Evolutionary conservation across 2,888 invertebrate genomes (phyloP).

Genomic region (Amblyteles armatorius): DNA sequence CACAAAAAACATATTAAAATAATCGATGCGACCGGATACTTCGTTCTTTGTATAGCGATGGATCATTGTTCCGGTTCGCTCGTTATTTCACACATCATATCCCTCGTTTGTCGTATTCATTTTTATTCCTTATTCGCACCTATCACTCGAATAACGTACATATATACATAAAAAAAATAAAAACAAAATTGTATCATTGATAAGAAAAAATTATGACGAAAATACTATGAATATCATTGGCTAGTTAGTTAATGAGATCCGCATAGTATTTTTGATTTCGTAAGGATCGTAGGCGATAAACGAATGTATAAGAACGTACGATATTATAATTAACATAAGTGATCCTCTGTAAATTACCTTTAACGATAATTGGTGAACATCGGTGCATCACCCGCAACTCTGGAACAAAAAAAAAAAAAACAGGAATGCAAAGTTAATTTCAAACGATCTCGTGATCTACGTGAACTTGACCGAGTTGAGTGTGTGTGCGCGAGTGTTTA

Average conservation of each 20-base stretch:
- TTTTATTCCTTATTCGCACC: constrained; percentile 53
- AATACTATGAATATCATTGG: constrained; percentile 24
- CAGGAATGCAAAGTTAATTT: background rate
- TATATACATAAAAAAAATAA: constrained; percentile 15
- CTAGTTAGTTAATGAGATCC: constrained; percentile 26
- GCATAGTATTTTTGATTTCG: constrained; percentile 26
- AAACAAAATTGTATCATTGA: constrained; percentile 32
- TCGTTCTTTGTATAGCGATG: constrained; percentile 44
- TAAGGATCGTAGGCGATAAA: constrained; percentile 41
- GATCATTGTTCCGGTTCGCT: constrained; percentile 41
- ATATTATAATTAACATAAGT: constrained; percentile 38
- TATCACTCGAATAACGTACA: constrained; percentile 51
- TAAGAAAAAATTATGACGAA: constrained; percentile 5
- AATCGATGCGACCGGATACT: constrained; percentile 41
- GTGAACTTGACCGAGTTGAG: constrained; percentile 38
- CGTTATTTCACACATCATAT: constrained; percentile 51
- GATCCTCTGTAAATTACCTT: constrained; percentile 63
- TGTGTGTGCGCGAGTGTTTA: constrained; percentile 45
- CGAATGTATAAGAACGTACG: constrained; percentile 44
- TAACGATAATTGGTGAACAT: constrained; percentile 51
- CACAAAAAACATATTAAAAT: constrained; percentile 7
- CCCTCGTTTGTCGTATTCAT: constrained; percentile 53
- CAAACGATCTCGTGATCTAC: background rate
- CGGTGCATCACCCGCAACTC: constrained; percentile 44
- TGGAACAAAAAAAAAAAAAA: constrained; percentile 17